These are phyloP conservation scores for Phrynosoma blainvillii DNA, from an alignment of 2,113 vertebrate genomes.

Conservation along the genomic window DNA sequence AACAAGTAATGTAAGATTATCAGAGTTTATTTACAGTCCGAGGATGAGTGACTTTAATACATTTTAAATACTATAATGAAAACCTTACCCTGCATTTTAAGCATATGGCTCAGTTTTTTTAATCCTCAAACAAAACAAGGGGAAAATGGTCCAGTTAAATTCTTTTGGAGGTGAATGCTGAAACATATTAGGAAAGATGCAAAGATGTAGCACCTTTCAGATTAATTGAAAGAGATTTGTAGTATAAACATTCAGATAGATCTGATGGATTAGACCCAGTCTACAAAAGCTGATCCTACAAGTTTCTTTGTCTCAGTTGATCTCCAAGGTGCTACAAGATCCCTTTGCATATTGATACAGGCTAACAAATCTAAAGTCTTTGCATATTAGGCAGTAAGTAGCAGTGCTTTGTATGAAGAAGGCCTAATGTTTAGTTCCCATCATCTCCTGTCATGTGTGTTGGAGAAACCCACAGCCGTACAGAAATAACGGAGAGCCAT, in stretches of 20 bases:
- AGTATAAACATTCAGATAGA: no score
- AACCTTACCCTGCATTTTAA: background rate
- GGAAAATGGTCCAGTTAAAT: background rate
- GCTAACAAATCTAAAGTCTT: no score
- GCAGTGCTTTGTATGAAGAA: background rate
- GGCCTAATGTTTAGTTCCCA: background rate
- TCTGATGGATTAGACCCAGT: no score
- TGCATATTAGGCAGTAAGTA: background rate
- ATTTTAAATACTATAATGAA: background rate
- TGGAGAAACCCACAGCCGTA: no score
- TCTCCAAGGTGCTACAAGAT: no score
- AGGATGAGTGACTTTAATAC: background rate
- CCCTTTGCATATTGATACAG: no score
- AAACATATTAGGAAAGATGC: background rate
- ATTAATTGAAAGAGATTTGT: no score
- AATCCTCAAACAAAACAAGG: background rate
- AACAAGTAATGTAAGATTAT: background rate
- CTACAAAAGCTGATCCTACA: no score
- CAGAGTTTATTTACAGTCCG: background rate
- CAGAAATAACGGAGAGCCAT: no score
- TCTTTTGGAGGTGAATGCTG: background rate
- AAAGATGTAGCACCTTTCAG: no score
- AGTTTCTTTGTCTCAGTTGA: no score
- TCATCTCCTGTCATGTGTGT: no score
- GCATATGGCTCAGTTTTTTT: background rate